These are phyloP conservation scores for Vimba vimba DNA, from an alignment of 2,113 vertebrate genomes.

Conservation along the genomic window DNA sequence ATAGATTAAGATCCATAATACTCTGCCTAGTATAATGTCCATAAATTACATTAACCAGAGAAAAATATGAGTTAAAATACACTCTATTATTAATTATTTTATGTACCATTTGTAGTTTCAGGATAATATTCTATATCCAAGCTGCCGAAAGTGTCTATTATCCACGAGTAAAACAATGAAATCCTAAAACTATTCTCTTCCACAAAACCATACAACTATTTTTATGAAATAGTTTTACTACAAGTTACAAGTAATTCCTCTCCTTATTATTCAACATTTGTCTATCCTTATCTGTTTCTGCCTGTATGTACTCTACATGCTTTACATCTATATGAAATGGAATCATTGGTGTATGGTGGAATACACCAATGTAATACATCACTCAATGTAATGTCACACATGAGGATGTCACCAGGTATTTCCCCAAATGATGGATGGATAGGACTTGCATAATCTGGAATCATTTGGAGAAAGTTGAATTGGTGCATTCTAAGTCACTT, in stretches of 20 bases:
- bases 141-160: no score
- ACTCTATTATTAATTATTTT: no score
- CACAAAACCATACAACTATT: no score
- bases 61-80: no score
- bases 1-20: no score
- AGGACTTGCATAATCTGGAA: neutral
- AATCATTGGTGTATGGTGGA: neutral
- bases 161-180: no score
- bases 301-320: neutral
- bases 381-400: neutral
- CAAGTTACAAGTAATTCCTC: neutral
- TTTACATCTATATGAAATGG: neutral
- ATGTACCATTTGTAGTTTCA: no score
- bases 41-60: no score
- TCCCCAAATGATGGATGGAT: neutral
- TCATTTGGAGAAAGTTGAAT: neutral
- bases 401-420: neutral
- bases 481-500: neutral
- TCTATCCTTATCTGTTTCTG: neutral
- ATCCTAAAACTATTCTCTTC: no score
- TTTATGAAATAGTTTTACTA: no score
- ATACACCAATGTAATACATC: neutral
- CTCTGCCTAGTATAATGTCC: no score
- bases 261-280: neutral
- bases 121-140: no score